Base-by-base conservation (phyloP, 92 coral and sea anemone species). In the Meandrina meandrites region DNA sequence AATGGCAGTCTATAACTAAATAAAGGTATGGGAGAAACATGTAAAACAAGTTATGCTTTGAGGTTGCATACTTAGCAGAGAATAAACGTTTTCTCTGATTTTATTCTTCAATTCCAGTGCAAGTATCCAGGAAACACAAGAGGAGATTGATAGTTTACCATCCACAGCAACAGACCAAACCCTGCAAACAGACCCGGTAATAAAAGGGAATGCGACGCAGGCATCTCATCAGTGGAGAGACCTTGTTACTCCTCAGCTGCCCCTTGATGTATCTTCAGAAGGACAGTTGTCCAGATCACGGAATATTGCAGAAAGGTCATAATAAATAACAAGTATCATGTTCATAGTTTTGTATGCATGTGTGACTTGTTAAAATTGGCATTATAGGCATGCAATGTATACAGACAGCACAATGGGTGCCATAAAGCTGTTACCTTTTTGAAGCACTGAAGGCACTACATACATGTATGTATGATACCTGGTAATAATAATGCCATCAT, bases 241-340 rank as follows among this genome's bases (percentile, higher is more conserved):
- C 71, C 84, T 94, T 45, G 93, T 93, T 30, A 94, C 98, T 57
- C 98, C 98, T 67, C 57, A 89, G 48, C 71, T 92, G 34, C 91
- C 91, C 0, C 88, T 85, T 60, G 31, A 76, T 13, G 11, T 77
- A 18, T 34, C 83, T 30, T 47, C 66, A 34, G 42, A 19, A 17
- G 70, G 28, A 30, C 37, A 62, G 66, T 22, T 14, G 51, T 31
- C 75, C 24, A 50, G 66, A 22, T 60, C 81, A 74, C 74, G 14
- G 35, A 14, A 30, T 22, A 28, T 16, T 67, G 69, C 30, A 56
- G n/a, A 57, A 54, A 75, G 87, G 87, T 84, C 42, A 16, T 1
- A 11, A 54, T 24, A 10, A 70, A 73, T 70, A 13, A 36, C 9
- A 78, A 14, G 8, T 3, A 56, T 48, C 53, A 40, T 48, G 53